Percentiles rank a stretch among this genome's conserved stretches.
These are phyloP conservation scores for Tipula unca DNA, from an alignment of 2,888 invertebrate species.

Conservation along the genomic window DNA sequence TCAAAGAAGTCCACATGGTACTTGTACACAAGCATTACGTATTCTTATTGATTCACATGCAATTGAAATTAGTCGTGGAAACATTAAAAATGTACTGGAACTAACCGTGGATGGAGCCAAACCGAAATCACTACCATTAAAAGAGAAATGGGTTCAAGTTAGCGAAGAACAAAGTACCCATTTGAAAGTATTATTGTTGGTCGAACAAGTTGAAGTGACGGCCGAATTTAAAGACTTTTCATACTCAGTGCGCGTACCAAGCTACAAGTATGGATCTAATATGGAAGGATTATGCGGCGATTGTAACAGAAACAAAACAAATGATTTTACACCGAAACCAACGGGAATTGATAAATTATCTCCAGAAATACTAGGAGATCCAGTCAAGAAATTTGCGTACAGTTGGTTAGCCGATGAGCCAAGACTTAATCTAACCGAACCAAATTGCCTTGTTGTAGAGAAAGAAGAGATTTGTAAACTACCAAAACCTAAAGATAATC, in stretches of 20 bases:
- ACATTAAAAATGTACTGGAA: conserved; percentile 34
- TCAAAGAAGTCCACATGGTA: conserved; percentile 37
- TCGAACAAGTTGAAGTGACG: conserved; percentile 59
- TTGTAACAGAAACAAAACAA: conserved; percentile 52
- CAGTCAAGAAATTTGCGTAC: conserved; percentile 42
- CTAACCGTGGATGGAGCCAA: conserved; percentile 38
- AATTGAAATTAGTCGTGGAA: conserved; percentile 46
- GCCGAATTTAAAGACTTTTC: conserved; percentile 43
- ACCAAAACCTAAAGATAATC: conserved; percentile 53
- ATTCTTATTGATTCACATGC: conserved; percentile 57
- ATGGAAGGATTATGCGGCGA: conserved; percentile 77
- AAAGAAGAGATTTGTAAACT: conserved; percentile 45
- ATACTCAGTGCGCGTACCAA: conserved; percentile 57
- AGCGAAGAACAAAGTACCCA: conserved; percentile 52
- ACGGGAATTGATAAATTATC: conserved; percentile 31
- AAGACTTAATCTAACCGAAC: conserved; percentile 43
- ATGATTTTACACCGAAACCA: conserved; percentile 50
- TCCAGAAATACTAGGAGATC: conserved; percentile 20
- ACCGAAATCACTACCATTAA: conserved; percentile 43
- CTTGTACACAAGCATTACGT: conserved; percentile 60
- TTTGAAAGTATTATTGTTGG: conserved; percentile 52
- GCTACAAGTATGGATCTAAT: conserved; percentile 59
- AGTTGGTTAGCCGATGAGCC: conserved; percentile 50
- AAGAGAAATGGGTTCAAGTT: conserved; percentile 54
- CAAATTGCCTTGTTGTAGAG: conserved; percentile 41